Conservation (phyloP, 2,888 invertebrate genomes). For the Dasypogon diadema region DNA sequence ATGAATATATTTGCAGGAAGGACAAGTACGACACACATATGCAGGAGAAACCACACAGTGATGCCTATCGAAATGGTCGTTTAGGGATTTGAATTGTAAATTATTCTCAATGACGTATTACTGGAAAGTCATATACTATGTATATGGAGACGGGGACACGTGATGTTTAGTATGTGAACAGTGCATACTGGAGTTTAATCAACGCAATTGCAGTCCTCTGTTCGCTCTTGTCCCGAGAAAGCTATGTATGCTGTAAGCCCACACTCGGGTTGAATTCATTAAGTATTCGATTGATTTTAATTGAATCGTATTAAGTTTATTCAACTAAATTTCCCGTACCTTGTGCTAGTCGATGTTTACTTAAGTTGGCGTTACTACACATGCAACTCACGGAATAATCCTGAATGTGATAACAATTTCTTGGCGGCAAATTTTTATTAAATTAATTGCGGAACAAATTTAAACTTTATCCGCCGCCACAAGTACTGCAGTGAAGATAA, state of each 20-base stretch:
- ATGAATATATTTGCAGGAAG: background rate
- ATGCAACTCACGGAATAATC: too few species aligned
- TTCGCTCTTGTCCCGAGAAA: background rate
- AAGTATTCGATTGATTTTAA: constrained; percentile 37
- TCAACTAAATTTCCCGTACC: constrained; percentile 13
- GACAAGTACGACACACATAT: constrained; percentile 14
- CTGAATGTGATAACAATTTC: too few species aligned
- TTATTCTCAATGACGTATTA: constrained; percentile 20
- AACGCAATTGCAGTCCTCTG: constrained; percentile 33
- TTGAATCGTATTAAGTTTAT: constrained; percentile 30
- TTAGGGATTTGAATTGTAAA: constrained; percentile 47
- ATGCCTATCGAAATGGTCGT: constrained; percentile 46
- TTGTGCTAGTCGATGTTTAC: background rate
- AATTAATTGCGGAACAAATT: constrained; percentile 3
- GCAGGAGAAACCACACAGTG: constrained; percentile 22
- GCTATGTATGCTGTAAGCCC: background rate
- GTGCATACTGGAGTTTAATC: constrained; percentile 10
- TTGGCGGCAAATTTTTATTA: background rate
- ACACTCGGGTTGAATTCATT: constrained; percentile 14
- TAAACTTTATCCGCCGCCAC: background rate
- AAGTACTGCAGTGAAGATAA: too few species aligned
- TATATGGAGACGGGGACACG: background rate
- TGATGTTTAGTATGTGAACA: background rate
- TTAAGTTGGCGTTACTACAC: background rate
- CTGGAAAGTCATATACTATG: constrained; percentile 8